Evolutionary conservation across 2,113 vertebrate species (phyloP).

Genomic region (Butastur rufipennis): DNA sequence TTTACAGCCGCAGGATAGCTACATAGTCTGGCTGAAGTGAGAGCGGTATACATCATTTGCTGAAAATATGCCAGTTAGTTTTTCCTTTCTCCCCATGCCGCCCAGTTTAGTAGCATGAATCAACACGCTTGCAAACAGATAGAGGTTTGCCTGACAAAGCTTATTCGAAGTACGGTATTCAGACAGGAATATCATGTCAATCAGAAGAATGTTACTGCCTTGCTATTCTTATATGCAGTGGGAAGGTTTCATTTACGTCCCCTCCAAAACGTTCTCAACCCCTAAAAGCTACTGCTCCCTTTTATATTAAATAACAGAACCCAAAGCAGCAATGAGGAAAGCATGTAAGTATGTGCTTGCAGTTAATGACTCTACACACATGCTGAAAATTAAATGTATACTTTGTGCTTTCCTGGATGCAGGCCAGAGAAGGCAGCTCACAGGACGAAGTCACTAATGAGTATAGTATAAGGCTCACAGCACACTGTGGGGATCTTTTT

Average conservation of each 20-base stretch:
- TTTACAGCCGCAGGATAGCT: neutral
- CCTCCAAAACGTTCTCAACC: neutral
- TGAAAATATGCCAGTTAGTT: neutral
- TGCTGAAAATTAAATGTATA: constrained; percentile 41
- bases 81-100: neutral
- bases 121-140: neutral
- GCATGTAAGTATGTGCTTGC: neutral
- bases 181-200: neutral
- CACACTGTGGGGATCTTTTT: neutral
- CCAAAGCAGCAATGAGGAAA: neutral
- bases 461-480: neutral
- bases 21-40: neutral
- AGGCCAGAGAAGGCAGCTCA: neutral
- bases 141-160: neutral
- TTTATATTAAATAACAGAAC: neutral
- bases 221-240: neutral
- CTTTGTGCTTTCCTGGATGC: constrained; percentile 1
- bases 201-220: neutral
- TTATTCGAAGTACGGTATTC: neutral
- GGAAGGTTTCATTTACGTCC: neutral
- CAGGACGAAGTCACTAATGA: neutral
- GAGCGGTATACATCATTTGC: neutral
- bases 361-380: constrained; percentile 1
- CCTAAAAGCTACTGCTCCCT: neutral
- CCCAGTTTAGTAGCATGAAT: neutral